phyloP scores from a whole-genome alignment of 1,140 invertebrate genomes.

The Caerostris darwini region DNA sequence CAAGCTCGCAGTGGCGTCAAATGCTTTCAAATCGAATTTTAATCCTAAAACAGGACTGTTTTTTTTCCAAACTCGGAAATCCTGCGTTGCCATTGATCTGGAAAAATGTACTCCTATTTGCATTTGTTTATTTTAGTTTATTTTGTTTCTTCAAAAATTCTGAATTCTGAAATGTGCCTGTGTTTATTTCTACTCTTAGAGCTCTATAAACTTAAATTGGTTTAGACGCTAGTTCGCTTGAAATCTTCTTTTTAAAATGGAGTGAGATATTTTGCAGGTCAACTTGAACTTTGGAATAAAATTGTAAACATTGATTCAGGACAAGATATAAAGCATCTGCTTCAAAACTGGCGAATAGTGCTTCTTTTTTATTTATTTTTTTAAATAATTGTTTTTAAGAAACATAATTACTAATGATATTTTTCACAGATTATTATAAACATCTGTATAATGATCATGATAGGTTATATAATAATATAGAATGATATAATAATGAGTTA shows the following conservation, averaged over 20 bases:
- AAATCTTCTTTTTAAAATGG: constrained; percentile 21
- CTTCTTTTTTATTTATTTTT: too few relatives aligned
- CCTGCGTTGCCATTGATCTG: background rate
- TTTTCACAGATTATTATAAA: too few relatives aligned
- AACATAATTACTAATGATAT: too few relatives aligned
- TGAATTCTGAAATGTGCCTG: background rate
- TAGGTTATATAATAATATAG: too few relatives aligned
- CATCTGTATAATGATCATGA: too few relatives aligned
- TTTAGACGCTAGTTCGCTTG: background rate
- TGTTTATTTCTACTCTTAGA: background rate
- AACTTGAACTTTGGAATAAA: too few relatives aligned
- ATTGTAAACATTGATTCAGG: too few relatives aligned
- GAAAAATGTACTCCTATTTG: background rate
- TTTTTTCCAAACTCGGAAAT: background rate
- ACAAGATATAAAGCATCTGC: too few relatives aligned
- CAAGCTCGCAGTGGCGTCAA: constrained; percentile 32
- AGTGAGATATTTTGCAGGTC: background rate
- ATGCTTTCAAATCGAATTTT: constrained; percentile 61
- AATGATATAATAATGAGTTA: too few relatives aligned
- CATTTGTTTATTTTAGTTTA: background rate
- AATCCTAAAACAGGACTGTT: constrained; percentile 11
- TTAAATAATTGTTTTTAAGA: too few relatives aligned
- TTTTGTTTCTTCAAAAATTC: background rate
- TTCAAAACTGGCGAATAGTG: too few relatives aligned
- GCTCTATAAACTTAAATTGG: background rate